phyloP scores from a whole-genome alignment of 2,797 vertebrate species.

The Danio kyathit region DNA sequence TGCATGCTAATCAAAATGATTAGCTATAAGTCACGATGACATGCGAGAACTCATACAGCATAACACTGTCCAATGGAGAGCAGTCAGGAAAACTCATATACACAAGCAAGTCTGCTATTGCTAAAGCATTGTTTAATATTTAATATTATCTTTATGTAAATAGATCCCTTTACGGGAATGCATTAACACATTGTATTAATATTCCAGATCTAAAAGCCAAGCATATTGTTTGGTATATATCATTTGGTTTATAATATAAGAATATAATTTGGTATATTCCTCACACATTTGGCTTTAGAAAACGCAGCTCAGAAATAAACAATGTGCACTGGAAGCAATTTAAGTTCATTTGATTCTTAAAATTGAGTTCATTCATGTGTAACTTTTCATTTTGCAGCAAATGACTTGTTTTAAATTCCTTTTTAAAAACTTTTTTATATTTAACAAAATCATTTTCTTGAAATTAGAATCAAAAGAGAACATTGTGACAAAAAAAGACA shows the following conservation, averaged over 20 bases:
- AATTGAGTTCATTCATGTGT: background rate
- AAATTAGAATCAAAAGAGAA: too few species aligned
- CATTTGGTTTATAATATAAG: too few species aligned
- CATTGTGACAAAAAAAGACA: too few species aligned
- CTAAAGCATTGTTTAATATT: background rate
- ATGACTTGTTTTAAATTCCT: background rate
- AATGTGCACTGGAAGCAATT: background rate
- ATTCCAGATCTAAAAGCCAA: background rate
- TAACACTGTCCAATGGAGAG: conserved; percentile 33
- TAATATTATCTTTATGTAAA: background rate
- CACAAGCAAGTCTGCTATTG: conserved; percentile 24
- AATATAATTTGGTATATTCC: too few species aligned
- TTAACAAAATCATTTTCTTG: background rate
- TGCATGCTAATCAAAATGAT: conserved; percentile 70
- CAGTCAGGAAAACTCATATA: conserved; percentile 27
- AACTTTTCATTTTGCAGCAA: background rate
- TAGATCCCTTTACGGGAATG: background rate
- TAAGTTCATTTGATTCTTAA: background rate
- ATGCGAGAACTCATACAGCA: conserved; percentile 52
- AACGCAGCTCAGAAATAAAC: too few species aligned
- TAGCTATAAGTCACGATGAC: conserved; percentile 63
- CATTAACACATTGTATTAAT: conserved; percentile 2
- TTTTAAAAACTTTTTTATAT: background rate
- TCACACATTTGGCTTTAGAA: too few species aligned
- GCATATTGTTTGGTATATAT: too few species aligned